A percentile compares a stretch with the other conserved stretches of the same genome.
These are phyloP conservation scores for Eidolon dupreanum DNA, from an alignment of 2,797 vertebrate species.

Conservation along the genomic window DNA sequence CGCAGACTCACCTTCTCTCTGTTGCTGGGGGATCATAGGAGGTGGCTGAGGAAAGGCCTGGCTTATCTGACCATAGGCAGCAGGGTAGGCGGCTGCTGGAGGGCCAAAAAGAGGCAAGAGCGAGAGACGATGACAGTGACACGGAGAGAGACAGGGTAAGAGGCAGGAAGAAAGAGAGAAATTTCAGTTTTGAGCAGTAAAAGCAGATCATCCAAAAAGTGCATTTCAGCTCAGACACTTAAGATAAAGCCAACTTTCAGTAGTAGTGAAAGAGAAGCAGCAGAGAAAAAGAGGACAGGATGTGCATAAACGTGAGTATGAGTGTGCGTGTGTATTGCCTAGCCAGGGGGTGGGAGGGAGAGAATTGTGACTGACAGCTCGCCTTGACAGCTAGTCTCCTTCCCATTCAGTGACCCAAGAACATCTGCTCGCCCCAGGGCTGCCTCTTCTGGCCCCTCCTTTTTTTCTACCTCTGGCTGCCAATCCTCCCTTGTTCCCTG, in stretches of 20 bases:
- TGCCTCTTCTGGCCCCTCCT: background rate
- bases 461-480: background rate
- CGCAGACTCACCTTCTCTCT: constrained; percentile 96
- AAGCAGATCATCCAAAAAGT: background rate
- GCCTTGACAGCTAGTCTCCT: background rate
- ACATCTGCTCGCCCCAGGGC: background rate
- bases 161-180: constrained; percentile 74
- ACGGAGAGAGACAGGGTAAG: constrained; percentile 60
- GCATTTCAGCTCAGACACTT: background rate
- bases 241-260: background rate
- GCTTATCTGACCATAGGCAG: constrained; percentile 99
- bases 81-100: constrained; percentile 95
- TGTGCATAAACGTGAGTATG: rapidly evolving
- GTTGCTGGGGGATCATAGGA: constrained; percentile 98
- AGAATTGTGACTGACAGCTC: background rate
- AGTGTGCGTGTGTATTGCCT: background rate
- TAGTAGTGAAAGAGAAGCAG: background rate
- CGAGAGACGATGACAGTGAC: constrained; percentile 6
- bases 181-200: constrained; percentile 73
- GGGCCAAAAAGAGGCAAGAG: constrained; percentile 57
- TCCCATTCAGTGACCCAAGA: background rate
- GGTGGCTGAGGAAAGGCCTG: constrained; percentile 99
- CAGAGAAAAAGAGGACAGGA: background rate
- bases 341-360: background rate
- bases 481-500: background rate